Evolutionary conservation across 2,113 vertebrate species (phyloP).

Genomic region (Lampris incognitus): DNA sequence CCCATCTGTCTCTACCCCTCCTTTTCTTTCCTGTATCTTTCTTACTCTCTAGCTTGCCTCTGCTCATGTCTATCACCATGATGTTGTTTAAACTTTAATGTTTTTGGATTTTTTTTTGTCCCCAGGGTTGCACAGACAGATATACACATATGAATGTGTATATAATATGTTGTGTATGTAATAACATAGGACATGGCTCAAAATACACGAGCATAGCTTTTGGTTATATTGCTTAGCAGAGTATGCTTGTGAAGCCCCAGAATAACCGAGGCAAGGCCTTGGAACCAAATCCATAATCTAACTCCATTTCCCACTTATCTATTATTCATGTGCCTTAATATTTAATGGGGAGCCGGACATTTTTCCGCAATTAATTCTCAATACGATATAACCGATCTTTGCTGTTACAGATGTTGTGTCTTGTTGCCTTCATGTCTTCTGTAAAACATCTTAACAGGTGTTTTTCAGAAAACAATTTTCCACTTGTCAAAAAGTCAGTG

Average conservation of each 20-base stretch:
- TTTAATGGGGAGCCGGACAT: neutral
- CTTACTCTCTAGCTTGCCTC: neutral
- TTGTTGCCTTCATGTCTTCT: neutral
- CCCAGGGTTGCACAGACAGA: neutral
- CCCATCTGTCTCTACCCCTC: slow-evolving; percentile 16
- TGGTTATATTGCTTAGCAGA: neutral
- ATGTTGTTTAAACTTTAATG: too few relatives aligned
- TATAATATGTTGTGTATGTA: neutral
- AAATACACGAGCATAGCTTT: neutral
- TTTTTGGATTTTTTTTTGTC: neutral
- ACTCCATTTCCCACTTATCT: neutral
- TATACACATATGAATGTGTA: neutral
- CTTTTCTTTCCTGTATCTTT: slow-evolving; percentile 11
- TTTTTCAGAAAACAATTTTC: slow-evolving; percentile 48
- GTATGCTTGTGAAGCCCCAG: neutral
- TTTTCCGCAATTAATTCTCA: neutral
- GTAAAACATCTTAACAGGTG: neutral
- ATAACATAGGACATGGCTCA: neutral
- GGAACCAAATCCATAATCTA: slow-evolving; percentile 5
- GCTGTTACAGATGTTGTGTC: neutral
- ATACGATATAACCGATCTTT: slow-evolving; percentile 1
- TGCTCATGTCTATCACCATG: too few relatives aligned
- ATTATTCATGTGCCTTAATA: neutral
- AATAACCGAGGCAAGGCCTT: neutral
- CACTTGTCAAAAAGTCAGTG: slow-evolving; percentile 46